A percentile compares a stretch with the other conserved stretches of the same genome.
Evolutionary conservation across 1,140 invertebrate species (phyloP).

Genomic region (Oppia nitens): DNA sequence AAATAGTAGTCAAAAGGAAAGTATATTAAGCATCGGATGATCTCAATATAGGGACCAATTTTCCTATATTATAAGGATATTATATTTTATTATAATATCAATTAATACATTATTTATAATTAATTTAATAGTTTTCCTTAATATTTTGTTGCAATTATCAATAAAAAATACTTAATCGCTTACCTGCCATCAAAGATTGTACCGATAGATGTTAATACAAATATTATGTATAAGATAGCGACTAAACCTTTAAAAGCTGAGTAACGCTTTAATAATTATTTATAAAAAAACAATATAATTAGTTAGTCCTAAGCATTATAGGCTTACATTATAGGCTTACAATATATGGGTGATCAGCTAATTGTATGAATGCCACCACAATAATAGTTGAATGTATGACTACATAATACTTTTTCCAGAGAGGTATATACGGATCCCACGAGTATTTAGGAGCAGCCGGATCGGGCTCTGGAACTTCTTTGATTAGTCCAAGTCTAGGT

Average conservation of each 20-base stretch:
- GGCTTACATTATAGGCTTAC: no score
- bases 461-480: conserved; percentile 12
- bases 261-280: conserved; percentile 2
- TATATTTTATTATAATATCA: background rate
- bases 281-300: no score
- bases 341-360: background rate
- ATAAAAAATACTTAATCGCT: no score
- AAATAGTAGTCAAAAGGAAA: conserved; percentile 7
- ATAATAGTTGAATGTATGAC: background rate
- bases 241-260: background rate
- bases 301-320: no score
- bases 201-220: conserved; percentile 4
- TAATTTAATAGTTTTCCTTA: background rate
- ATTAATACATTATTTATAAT: background rate
- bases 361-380: background rate
- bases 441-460: background rate
- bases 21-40: conserved; percentile 1
- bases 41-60: background rate
- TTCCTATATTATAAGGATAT: background rate
- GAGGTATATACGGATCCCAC: background rate
- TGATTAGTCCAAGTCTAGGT: conserved; percentile 13
- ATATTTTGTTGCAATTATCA: no score
- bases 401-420: background rate
- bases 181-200: conserved; percentile 5
- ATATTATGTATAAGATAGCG: background rate